Percentiles rank a stretch among this genome's conserved stretches.
Conservation (phyloP, 2,797 vertebrate genomes). For the Atherinosoma microstoma region DNA sequence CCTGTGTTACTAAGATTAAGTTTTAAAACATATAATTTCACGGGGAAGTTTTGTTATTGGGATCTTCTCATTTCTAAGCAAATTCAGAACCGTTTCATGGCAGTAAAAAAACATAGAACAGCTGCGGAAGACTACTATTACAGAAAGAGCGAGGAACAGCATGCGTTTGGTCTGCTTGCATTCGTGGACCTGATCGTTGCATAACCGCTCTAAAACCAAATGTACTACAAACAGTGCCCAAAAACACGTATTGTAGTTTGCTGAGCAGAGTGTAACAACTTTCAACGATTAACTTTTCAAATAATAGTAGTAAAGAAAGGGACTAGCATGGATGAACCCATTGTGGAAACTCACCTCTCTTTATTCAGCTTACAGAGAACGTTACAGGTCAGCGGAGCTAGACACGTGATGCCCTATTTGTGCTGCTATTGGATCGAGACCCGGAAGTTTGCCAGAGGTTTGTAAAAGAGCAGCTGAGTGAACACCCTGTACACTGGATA, state of each 20-base stretch:
- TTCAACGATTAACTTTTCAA: background rate
- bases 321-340: fast-evolving
- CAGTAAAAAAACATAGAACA: no score
- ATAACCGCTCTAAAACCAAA: background rate
- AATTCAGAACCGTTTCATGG: no score
- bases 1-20: background rate
- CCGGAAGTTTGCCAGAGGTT: conserved; percentile 16
- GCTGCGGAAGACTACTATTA: background rate
- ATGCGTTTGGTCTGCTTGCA: no score
- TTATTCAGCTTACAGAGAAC: background rate
- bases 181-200: background rate
- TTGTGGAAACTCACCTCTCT: conserved; percentile 52
- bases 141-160: no score
- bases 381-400: background rate
- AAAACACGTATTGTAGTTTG: background rate
- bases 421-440: conserved; percentile 51
- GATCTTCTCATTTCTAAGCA: background rate
- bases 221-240: background rate
- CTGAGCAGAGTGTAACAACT: background rate
- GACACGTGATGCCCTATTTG: conserved; percentile 38
- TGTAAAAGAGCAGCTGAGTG: background rate
- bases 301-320: background rate
- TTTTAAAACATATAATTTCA: background rate
- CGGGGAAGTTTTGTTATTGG: background rate
- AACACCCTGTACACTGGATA: no score